phyloP scores from a whole-genome alignment of 2,888 invertebrate species.

The Ischnura elegans region DNA sequence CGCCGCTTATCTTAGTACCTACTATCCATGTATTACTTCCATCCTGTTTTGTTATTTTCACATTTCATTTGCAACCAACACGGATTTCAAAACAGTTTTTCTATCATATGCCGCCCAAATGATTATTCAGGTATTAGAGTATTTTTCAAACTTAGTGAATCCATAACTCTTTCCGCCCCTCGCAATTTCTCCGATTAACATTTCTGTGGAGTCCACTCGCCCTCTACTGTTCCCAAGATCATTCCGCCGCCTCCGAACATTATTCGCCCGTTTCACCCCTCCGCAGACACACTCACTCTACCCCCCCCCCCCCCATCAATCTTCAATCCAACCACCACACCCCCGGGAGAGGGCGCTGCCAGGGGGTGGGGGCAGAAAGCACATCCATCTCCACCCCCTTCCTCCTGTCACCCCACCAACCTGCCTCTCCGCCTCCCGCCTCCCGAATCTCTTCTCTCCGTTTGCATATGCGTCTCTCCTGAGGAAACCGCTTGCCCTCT shows the following conservation, averaged over 20 bases:
- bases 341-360: not conserved
- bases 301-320: slow-evolving; percentile 23
- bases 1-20: too few relatives aligned
- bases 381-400: slow-evolving; percentile 10
- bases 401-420: not conserved
- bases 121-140: too few relatives aligned
- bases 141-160: too few relatives aligned
- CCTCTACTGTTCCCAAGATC: not conserved
- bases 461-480: too few relatives aligned
- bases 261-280: not conserved
- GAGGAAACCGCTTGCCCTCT: too few relatives aligned
- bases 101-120: too few relatives aligned
- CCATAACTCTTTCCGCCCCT: not conserved
- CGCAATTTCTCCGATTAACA: slow-evolving; percentile 45
- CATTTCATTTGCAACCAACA: too few relatives aligned
- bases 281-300: not conserved
- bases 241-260: not conserved
- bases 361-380: not conserved
- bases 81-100: too few relatives aligned
- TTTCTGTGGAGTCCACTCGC: not conserved
- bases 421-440: not conserved
- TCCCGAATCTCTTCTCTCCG: not conserved
- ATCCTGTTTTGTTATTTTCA: too few relatives aligned
- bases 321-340: not conserved
- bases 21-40: too few relatives aligned